Evolutionary conservation across 2,797 vertebrate genomes (phyloP).

Genomic region (Leuciscus waleckii): DNA sequence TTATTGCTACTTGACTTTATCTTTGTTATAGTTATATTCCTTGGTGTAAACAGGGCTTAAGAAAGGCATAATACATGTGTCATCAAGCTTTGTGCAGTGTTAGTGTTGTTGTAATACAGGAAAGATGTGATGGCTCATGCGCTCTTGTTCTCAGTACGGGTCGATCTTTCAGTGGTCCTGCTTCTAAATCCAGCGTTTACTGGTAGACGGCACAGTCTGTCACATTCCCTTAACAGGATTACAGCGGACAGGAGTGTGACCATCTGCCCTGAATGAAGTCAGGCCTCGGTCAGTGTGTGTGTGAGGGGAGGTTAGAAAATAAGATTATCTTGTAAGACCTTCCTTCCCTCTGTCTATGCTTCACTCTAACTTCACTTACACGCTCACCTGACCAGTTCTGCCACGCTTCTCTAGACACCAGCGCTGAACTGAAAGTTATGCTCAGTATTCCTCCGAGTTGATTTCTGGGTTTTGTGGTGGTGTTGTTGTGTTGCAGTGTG

Average conservation of each 20-base stretch:
- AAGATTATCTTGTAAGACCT: slow-evolving; percentile 70
- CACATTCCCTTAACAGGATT: slow-evolving; percentile 77
- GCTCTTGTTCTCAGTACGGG: not conserved
- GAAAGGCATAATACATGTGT: not conserved
- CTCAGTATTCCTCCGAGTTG: not conserved
- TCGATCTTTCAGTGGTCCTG: slow-evolving; percentile 19
- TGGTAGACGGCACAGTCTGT: slow-evolving; percentile 68
- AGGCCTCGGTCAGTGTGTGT: slow-evolving; percentile 43
- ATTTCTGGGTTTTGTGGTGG: not conserved
- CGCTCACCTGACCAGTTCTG: slow-evolving; percentile 14
- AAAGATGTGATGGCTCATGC: not conserved
- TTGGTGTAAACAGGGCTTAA: not conserved
- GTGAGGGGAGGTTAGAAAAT: slow-evolving; percentile 67
- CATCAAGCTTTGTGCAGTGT: not conserved
- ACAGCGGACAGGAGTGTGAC: slow-evolving; percentile 58
- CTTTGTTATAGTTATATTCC: not conserved
- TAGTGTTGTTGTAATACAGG: not conserved
- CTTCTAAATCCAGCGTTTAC: slow-evolving; percentile 53
- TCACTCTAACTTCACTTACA: slow-evolving; percentile 61
- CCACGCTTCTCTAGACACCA: not conserved
- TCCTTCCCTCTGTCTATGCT: slow-evolving; percentile 17
- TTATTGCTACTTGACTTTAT: not conserved
- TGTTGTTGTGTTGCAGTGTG: slow-evolving; percentile 13
- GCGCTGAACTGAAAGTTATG: not conserved
- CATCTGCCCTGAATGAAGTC: slow-evolving; percentile 50